Percentiles rank a stretch among this genome's conserved stretches.
phyloP scores from a whole-genome alignment of 2,888 invertebrate genomes.

The Noctua pronuba region DNA sequence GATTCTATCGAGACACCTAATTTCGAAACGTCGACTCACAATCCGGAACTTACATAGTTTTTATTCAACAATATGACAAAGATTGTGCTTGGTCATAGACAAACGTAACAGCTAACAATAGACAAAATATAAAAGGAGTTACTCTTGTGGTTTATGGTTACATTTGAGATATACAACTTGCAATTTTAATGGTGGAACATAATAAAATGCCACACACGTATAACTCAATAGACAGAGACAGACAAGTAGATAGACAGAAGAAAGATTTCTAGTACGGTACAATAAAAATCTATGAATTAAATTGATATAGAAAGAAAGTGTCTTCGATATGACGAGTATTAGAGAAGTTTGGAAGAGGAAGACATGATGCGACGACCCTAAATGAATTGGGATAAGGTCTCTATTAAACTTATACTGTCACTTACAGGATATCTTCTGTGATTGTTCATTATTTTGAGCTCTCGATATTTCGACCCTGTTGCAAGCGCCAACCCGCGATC shows the following conservation, averaged over 20 bases:
- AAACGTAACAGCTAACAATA: too few species aligned
- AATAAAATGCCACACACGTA: conserved; percentile 2
- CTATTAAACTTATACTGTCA: too few species aligned
- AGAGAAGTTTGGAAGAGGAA: too few species aligned
- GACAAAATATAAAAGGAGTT: conserved; percentile 7
- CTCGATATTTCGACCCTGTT: too few species aligned
- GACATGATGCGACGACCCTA: too few species aligned
- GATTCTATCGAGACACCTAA: background rate
- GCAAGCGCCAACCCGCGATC: too few species aligned
- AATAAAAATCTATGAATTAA: too few species aligned
- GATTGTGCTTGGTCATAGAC: conserved; percentile 30
- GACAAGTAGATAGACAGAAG: background rate
- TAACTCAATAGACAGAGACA: background rate
- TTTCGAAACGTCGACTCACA: conserved; percentile 9
- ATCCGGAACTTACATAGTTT: conserved; percentile 46
- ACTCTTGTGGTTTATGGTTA: conserved; percentile 15
- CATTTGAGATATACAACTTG: conserved; percentile 6
- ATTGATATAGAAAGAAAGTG: too few species aligned
- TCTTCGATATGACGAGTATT: too few species aligned
- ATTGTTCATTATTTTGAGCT: too few species aligned
- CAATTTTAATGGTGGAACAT: conserved; percentile 3
- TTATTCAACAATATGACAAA: conserved; percentile 33
- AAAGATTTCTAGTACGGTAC: background rate
- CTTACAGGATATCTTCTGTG: too few species aligned
- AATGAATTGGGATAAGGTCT: too few species aligned